Conservation (phyloP, 2,888 invertebrate species). For the Andrena praecox region DNA sequence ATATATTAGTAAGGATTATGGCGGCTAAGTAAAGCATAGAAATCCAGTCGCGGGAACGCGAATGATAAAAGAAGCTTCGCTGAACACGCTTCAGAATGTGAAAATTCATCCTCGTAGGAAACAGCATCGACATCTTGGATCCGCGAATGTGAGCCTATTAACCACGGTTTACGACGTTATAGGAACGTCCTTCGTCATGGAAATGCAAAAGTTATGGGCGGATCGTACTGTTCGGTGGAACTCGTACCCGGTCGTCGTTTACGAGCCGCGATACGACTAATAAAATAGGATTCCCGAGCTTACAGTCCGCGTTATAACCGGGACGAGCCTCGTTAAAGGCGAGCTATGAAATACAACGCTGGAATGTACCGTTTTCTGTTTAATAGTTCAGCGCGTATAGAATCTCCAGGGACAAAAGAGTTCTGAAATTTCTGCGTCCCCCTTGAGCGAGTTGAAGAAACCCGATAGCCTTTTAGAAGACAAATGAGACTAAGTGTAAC, state of each 20-base stretch:
- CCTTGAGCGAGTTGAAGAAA: not conserved
- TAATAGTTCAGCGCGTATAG: not conserved
- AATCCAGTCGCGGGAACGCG: too few species aligned
- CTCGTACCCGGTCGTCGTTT: not conserved
- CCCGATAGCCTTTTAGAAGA: not conserved
- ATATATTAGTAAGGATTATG: too few species aligned
- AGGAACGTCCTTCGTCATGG: not conserved
- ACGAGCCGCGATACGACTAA: slow-evolving; percentile 5
- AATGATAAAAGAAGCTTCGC: too few species aligned
- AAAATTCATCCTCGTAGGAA: not conserved
- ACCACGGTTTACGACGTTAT: not conserved
- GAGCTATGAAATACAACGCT: slow-evolving; percentile 2
- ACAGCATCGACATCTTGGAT: not conserved
- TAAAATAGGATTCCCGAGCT: slow-evolving; percentile 6
- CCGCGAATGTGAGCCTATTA: slow-evolving; percentile 2
- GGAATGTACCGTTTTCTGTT: slow-evolving; percentile 1
- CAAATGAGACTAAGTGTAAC: not conserved
- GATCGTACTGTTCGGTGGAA: not conserved
- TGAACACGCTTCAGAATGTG: too few species aligned
- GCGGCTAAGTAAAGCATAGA: not conserved
- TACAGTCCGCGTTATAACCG: not conserved
- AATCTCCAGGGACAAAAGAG: not conserved
- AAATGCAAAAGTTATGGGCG: not conserved
- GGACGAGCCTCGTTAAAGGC: not conserved
- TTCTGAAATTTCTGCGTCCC: not conserved